phyloP scores from a whole-genome alignment of 2,888 invertebrate species.

The Leucophenga maculata region DNA sequence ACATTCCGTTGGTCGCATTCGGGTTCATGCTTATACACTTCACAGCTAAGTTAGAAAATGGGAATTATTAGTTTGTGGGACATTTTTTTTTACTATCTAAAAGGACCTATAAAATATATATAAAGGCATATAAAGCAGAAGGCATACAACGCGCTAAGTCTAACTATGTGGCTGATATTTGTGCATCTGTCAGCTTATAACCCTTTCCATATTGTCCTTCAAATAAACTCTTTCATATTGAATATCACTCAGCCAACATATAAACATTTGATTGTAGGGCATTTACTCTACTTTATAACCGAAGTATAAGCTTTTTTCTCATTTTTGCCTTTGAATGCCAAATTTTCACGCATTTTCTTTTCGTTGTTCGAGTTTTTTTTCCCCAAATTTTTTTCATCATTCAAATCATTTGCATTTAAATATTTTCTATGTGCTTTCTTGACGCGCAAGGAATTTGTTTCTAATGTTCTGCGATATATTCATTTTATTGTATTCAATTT shows the following conservation, averaged over 20 bases:
- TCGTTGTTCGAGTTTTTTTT: neutral
- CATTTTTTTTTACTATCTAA: neutral
- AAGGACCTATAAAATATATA: no score
- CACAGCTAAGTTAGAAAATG: no score
- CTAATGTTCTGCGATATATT: conserved; percentile 6
- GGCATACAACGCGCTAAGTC: no score
- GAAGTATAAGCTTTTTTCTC: neutral
- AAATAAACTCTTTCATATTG: no score
- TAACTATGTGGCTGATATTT: no score
- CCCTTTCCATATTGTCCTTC: no score
- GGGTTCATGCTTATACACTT: no score
- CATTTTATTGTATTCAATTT: conserved; percentile 13
- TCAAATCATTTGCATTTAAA: conserved; percentile 20
- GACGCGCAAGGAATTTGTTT: neutral
- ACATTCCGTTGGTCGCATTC: neutral
- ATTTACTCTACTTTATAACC: neutral
- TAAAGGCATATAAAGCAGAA: no score
- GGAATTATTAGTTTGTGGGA: neutral
- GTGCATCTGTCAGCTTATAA: no score
- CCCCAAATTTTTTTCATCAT: neutral
- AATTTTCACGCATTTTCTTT: neutral
- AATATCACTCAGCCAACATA: no score
- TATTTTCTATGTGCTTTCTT: neutral
- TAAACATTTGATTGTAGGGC: no score
- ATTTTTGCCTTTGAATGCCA: neutral